Conservation (phyloP, 37 sponge, comb jelly and placozoan species). For the Amphimedon queenslandica region DNA sequence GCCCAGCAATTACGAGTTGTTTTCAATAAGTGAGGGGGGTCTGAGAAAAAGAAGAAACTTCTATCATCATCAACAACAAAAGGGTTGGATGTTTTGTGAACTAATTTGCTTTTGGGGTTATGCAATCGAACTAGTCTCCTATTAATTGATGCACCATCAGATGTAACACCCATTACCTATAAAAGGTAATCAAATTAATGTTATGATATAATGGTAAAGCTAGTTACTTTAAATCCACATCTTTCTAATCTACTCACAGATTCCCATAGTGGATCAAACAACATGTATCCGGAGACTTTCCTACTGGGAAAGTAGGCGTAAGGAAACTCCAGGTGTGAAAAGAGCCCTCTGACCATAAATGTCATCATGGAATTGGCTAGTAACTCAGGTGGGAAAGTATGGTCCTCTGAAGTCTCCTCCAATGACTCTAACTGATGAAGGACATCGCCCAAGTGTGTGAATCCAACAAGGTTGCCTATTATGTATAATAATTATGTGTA, state of each 20-base stretch:
- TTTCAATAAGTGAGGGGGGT: conserved; percentile 46
- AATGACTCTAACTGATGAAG: conserved; percentile 9
- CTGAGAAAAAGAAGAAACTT: conserved; percentile 47
- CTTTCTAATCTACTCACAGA: conserved; percentile 11
- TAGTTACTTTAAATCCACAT: conserved; percentile 5
- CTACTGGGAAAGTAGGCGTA: conserved; percentile 25
- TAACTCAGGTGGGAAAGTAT: neutral
- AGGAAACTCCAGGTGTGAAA: conserved; percentile 3
- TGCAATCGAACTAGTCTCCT: conserved; percentile 19
- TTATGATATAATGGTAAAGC: neutral
- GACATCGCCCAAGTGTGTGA: neutral
- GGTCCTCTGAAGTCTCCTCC: neutral
- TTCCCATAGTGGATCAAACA: conserved; percentile 7
- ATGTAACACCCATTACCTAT: conserved; percentile 2
- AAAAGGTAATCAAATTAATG: neutral
- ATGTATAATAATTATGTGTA: no score
- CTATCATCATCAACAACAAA: conserved; percentile 22
- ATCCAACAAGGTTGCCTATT: conserved; percentile 6
- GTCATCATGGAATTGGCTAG: conserved; percentile 18
- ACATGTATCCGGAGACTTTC: neutral
- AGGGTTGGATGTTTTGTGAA: conserved; percentile 26
- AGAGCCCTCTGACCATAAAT: conserved; percentile 21
- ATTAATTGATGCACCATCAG: conserved; percentile 25
- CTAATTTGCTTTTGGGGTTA: neutral
- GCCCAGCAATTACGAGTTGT: conserved; percentile 33